These are phyloP conservation scores for Asarcornis scutulata DNA, from an alignment of 2,113 vertebrate genomes.

Conservation along the genomic window DNA sequence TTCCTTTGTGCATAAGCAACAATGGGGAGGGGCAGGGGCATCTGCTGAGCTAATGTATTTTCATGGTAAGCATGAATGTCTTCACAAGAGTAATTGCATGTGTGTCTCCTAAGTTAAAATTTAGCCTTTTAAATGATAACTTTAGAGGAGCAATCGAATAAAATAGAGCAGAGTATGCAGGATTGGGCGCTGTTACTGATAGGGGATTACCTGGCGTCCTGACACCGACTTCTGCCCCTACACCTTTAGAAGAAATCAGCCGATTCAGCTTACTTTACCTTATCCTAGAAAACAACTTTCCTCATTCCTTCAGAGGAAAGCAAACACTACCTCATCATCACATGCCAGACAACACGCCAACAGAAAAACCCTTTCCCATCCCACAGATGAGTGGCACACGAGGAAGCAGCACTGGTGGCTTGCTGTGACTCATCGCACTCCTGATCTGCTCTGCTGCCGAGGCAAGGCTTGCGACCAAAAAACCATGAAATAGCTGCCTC, in stretches of 20 bases:
- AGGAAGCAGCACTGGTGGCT: background rate
- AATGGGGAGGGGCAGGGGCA: background rate
- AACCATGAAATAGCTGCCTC: background rate
- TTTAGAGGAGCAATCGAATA: background rate
- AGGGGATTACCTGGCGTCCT: background rate
- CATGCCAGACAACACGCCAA: slow-evolving; percentile 23
- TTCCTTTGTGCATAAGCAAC: background rate
- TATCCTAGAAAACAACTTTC: background rate
- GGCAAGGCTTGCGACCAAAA: background rate
- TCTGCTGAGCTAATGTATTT: background rate
- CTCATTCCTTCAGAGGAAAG: background rate
- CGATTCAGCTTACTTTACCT: background rate
- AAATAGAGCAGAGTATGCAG: background rate
- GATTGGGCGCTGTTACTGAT: background rate
- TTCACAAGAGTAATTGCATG: background rate
- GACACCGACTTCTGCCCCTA: background rate
- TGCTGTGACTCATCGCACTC: slow-evolving; percentile 9
- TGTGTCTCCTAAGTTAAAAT: background rate
- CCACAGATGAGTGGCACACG: slow-evolving; percentile 14
- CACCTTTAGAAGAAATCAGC: background rate
- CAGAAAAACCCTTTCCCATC: background rate
- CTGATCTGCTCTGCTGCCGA: background rate
- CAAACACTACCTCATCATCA: slow-evolving; percentile 22
- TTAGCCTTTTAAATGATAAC: background rate
- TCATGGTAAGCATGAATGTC: background rate